Evolutionary conservation across 2,113 vertebrate species (phyloP), one percentile per base, ranked within the genome.

Genomic region (Bagarius yarrelli): DNA sequence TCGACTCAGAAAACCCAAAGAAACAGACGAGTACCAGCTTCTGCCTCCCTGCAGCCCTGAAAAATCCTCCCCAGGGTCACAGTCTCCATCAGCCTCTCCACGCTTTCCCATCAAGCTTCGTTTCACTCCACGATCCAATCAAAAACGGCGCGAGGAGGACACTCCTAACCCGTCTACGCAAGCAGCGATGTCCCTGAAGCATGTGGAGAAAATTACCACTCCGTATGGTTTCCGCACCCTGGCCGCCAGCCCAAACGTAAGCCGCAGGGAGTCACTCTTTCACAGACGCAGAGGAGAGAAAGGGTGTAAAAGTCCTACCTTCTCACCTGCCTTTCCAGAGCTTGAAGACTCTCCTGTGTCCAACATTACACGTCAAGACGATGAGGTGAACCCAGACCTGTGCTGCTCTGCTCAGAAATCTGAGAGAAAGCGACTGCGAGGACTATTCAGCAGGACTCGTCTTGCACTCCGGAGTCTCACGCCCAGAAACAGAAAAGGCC

Each of bases 201-300:
- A 92, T 21, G 85, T 90, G 16, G 81, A 23, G 0, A 91, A 91
- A 81, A 87, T 91, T 61, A 87, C 85, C 18, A 90, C 91, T 0
- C 86, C 92, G 0, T 91, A 91, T 0, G 89, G 92, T 0, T 92
- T 93, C 80, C 12, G 85, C 0, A 87, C 87, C 13, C 67, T 93
- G 44, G 89, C 88, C 0, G 67, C 69, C 21, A 91, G 88, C 40
- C 92, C 91, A 0, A 82, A 74, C 66, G 89, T 88, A 0, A 82
- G 27, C 14, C 86, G 89, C 0, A 70, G 91, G 15, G 91, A 92
- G 63, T 92, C 91, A 0, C 76, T 92, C 15, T 93, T 92, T 64
- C 91, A 92, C 60, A 60, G 15, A 12, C 23, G 27, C 8, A 3
- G 13, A 36, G 63, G 53, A 56, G 47, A n/a, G 5, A 32, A 18